Base-by-base conservation (phyloP, 2,888 invertebrate genomes). In the Allophyes oxyacanthae region DNA sequence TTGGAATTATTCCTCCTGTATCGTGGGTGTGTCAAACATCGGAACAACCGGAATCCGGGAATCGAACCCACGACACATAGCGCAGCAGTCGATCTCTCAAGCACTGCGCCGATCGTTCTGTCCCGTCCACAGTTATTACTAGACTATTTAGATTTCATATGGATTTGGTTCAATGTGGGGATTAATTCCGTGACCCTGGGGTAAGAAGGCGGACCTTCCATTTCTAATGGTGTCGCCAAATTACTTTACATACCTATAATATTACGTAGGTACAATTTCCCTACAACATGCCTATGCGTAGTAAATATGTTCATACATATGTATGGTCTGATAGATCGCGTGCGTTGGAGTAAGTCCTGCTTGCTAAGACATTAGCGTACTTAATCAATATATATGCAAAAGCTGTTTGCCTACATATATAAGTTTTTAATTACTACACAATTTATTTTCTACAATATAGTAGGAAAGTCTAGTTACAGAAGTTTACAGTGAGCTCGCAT, bases 321-420 rank as follows among this genome's bases (percentile, higher is more conserved):
- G 45, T 53, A 40, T 40, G 58, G 33, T 48, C 37, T 32, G 62
- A 66, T 69, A 67, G 68, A 72, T 80, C 77, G 80, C 80, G 79
- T 80, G 69, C 46, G 37, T 38, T 34, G 40, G 37, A 63, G 43
- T 40, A 15, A 15, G 62, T 46, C 41, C 42, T 41, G 44, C 59
- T 61, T 41, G 44, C 59, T 61, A 55, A 70, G 70, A 70, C 70
- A 64, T 70, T 59, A 73, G 55, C 55, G 48, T 52, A 57, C 65
- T 53, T 69, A 68, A 73, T 74, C 70, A 73, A 73, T 70, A 64
- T 53, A 50, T 54, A 54, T 57, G 64, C 54, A 46, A 54, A 72
- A 14, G 41, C 42, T 20, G 37, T 25, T 56, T 11, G 10, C 11
- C 46, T 48, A 46, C n/a, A n/a, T 25, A 6, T 70, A 48, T 36